Evolutionary conservation across 2,888 invertebrate genomes (phyloP), one percentile per base, ranked within the genome.

Genomic region (Lepidocyrtinus sp.): DNA sequence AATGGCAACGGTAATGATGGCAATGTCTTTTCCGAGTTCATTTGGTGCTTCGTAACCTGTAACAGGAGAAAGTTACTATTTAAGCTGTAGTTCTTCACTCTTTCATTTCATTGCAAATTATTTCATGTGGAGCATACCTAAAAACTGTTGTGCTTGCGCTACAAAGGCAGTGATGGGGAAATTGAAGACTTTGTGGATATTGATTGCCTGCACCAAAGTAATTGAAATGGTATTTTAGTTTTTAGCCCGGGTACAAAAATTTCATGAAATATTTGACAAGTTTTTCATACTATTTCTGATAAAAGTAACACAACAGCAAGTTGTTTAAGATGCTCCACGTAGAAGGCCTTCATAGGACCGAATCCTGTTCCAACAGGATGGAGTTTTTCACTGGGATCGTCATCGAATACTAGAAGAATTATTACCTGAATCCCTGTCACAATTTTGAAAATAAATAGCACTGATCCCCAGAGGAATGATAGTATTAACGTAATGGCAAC

Each of bases 381-480:
- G 0, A 82, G 12, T 36, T 82, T 82, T 72, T 50, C 75, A 61
- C 25, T 79, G 19, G 71, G 73, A 46, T 77, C 75, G 9, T 81
- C 82, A 27, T 79, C 67, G 63, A 45, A 64, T 0, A 65, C 50
- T 12, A 65, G 75, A 12, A 68, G 71, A 45, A 75, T 62, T 21
- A 75, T 25, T 2, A 62, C 69, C 45, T 82, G 79, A 25, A 73
- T 59, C 45, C 79, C 82, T 46, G 82, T 75, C 1, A 45, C 25
- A n/a, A 79, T 24, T 59, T 68, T 75, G 63, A 82, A 82, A 7
- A 79, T 26, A 50, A 82, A 82, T 59, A 82, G 63, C 3, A 79
- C 75, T 2, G 84, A 77, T 22, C 82, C 82, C 77, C 81, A 84
- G 15, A 84, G 84, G 82, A 84, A 84, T 84, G 84, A 22, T 67